A percentile compares a stretch with the other conserved stretches of the same genome.
phyloP scores from a whole-genome alignment of 2,113 vertebrate genomes.

The Muscicapa adusta region DNA sequence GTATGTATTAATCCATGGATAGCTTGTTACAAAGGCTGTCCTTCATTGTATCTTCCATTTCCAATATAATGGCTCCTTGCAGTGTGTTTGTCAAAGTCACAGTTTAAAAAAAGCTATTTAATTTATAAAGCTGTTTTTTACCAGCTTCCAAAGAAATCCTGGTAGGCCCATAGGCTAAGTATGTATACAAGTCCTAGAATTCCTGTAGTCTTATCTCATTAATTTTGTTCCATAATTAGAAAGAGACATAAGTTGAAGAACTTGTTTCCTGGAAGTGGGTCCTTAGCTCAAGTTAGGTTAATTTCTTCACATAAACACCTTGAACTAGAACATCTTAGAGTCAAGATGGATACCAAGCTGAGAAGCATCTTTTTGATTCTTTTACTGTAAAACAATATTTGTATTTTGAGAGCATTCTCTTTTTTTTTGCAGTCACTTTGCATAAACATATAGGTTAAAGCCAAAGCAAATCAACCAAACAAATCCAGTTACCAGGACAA shows the following conservation, averaged over 20 bases:
- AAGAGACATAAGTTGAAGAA: neutral
- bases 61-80: neutral
- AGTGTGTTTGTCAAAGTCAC: neutral
- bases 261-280: neutral
- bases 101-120: neutral
- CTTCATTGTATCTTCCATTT: neutral
- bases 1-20: neutral
- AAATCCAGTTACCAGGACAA: neutral
- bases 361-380: neutral
- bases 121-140: neutral
- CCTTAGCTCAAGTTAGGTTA: neutral
- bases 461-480: neutral
- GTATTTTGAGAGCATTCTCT: neutral
- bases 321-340: neutral
- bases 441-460: neutral
- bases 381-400: neutral
- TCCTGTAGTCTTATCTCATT: neutral
- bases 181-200: neutral
- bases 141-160: neutral
- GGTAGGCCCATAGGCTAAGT: neutral
- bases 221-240: neutral
- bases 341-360: neutral
- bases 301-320: neutral
- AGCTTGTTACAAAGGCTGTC: neutral
- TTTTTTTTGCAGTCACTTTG: neutral